Percentiles rank a stretch among this genome's conserved stretches.
These are phyloP conservation scores for Hydropotes inermis DNA, from an alignment of 2,113 vertebrate species.

Conservation along the genomic window DNA sequence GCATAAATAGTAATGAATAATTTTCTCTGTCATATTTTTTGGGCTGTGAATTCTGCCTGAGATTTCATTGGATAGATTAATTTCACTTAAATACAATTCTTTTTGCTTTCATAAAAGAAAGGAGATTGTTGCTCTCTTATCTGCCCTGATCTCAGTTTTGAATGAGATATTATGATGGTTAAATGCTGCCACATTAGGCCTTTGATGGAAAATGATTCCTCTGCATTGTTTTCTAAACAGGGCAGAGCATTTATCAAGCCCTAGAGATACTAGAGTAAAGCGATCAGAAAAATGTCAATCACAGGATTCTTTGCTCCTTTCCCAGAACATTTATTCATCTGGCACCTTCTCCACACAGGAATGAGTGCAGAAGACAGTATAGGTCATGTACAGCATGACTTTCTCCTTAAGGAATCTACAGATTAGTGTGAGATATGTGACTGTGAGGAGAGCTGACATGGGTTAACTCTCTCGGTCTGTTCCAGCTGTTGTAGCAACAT, in stretches of 20 bases:
- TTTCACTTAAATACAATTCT: slow-evolving; percentile 13
- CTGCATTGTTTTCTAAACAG: slow-evolving; percentile 11
- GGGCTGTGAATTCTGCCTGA: background rate
- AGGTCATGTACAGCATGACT: background rate
- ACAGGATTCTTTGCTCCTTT: background rate
- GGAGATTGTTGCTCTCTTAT: background rate
- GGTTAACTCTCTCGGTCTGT: background rate
- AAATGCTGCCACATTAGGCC: background rate
- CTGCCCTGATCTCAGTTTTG: background rate
- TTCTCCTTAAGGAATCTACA: background rate
- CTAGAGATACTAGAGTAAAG: slow-evolving; percentile 11
- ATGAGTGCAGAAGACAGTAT: background rate
- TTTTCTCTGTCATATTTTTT: slow-evolving; percentile 19
- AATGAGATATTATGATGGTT: background rate
- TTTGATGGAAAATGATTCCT: slow-evolving; percentile 8
- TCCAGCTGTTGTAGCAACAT: background rate
- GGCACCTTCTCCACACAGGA: background rate
- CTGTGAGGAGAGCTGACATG: background rate
- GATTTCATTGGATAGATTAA: slow-evolving; percentile 19
- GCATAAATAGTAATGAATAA: slow-evolving; percentile 18
- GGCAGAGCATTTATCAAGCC: background rate
- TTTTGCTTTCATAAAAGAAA: background rate
- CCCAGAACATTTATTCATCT: background rate
- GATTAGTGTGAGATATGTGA: background rate
- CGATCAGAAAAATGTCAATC: background rate